These are phyloP conservation scores for Falco concolor DNA, from an alignment of 2,797 vertebrate genomes.

Conservation along the genomic window DNA sequence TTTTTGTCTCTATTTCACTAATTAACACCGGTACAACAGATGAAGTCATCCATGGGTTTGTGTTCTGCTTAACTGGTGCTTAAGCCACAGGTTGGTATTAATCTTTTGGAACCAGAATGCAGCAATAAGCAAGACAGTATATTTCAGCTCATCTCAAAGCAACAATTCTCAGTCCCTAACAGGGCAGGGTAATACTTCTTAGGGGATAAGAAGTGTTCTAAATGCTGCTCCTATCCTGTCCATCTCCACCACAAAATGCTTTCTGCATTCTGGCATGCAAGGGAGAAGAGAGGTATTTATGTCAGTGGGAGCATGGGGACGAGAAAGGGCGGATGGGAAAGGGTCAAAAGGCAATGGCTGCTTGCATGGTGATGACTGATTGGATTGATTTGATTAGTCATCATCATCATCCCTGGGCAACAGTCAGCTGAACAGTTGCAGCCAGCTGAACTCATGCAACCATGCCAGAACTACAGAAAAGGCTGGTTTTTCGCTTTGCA, in stretches of 20 bases:
- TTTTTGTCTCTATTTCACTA: neutral
- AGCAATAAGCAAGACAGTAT: neutral
- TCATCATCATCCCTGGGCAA: neutral
- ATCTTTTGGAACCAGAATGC: neutral
- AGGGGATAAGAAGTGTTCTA: neutral
- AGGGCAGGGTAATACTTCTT: neutral
- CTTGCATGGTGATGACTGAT: neutral
- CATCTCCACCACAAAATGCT: neutral
- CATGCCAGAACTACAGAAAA: neutral
- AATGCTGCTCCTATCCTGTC: neutral
- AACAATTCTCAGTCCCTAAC: neutral
- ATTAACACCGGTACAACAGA: neutral
- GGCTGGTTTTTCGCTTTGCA: neutral
- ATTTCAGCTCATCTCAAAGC: neutral
- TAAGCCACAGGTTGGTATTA: neutral
- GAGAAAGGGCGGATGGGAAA: neutral
- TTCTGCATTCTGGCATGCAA: neutral
- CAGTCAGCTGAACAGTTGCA: neutral
- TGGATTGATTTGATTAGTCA: neutral
- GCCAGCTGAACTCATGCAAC: neutral
- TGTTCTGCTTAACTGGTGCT: neutral
- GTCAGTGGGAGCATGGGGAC: neutral
- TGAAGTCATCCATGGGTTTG: neutral
- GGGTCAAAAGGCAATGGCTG: neutral
- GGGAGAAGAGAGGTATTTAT: neutral